These are phyloP conservation scores for Ramazzottius varieornatus DNA, from an alignment of 2,888 invertebrate species.

Conservation along the genomic window DNA sequence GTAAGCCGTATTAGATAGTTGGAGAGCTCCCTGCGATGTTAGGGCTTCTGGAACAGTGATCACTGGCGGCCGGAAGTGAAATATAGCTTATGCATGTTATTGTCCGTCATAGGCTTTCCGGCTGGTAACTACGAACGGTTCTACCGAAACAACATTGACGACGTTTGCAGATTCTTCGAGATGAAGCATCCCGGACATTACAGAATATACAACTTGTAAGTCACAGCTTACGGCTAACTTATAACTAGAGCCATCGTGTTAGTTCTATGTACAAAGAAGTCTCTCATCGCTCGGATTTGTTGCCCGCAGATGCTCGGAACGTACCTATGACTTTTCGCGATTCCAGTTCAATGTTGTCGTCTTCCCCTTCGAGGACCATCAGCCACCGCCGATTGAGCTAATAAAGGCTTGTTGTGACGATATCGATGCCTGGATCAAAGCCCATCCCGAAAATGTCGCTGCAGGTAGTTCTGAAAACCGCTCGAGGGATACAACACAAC, in stretches of 20 bases:
- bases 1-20: too few species aligned
- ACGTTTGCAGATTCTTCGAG: neutral
- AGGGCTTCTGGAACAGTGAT: too few species aligned
- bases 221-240: neutral
- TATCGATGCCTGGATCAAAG: neutral
- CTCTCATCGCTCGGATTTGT: neutral
- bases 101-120: too few species aligned
- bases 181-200: neutral
- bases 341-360: neutral
- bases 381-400: neutral
- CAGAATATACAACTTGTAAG: constrained; percentile 1
- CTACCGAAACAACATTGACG: neutral
- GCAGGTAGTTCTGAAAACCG: too few species aligned
- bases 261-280: neutral
- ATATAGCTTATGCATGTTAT: too few species aligned
- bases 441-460: neutral
- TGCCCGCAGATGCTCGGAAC: neutral
- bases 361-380: neutral
- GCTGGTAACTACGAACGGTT: neutral
- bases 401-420: neutral
- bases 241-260: neutral
- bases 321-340: neutral
- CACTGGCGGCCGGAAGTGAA: too few species aligned
- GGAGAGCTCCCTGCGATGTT: too few species aligned
- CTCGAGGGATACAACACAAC: too few species aligned